Evolutionary conservation across 1,140 invertebrate genomes (phyloP).

Genomic region (Phenacoccus solenopsis): DNA sequence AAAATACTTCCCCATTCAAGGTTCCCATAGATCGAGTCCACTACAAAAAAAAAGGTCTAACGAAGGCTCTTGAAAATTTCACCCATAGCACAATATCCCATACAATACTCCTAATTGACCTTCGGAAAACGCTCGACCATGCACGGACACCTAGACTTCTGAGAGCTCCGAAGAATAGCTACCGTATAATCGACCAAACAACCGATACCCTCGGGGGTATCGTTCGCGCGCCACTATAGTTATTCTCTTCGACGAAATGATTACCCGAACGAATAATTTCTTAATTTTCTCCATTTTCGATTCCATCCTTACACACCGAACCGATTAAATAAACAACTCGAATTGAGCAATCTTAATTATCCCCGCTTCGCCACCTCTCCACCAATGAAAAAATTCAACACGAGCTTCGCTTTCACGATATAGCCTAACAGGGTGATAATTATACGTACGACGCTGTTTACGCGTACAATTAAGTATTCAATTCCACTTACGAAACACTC

Average conservation of each 20-base stretch:
- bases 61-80: too few relatives aligned
- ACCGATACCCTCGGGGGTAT: too few relatives aligned
- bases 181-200: too few relatives aligned
- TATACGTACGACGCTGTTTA: too few relatives aligned
- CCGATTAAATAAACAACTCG: neutral
- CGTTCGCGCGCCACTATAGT: too few relatives aligned
- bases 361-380: neutral
- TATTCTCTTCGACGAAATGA: too few relatives aligned
- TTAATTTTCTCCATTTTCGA: neutral
- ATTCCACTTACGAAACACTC: neutral
- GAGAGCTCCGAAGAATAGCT: neutral
- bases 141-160: too few relatives aligned
- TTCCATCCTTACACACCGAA: neutral
- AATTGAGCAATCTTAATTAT: neutral
- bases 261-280: too few relatives aligned
- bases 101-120: too few relatives aligned
- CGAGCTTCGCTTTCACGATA: neutral
- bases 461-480: too few relatives aligned
- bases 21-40: neutral
- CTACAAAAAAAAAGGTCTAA: neutral
- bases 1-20: neutral
- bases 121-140: neutral
- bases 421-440: neutral
- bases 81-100: too few relatives aligned
- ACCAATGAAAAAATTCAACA: too few relatives aligned